Evolutionary conservation across 2,888 invertebrate species (phyloP), one percentile per base, ranked within the genome.

Genomic region (Drosophila paranaensis): DNA sequence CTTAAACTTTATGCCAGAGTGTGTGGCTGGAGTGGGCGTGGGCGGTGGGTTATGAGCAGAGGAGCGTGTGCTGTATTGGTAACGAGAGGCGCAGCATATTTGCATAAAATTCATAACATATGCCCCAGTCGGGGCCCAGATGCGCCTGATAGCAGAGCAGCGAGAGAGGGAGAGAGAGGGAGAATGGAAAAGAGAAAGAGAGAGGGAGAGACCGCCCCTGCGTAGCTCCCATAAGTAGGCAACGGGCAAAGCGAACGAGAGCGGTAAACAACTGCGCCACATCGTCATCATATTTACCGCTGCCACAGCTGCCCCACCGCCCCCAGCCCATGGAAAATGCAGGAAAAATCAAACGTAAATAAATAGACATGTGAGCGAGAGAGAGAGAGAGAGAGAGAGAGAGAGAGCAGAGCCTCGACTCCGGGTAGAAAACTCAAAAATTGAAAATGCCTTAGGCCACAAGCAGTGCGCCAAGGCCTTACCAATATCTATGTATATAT

Each of bases 91-190:
- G 68, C 60, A 75, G 67, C 60, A 71, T 81, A 84, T 85, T 82
- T 85, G 76, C 86, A 81, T 84, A 81, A 84, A 84, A 84, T 82
- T 84, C 81, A 81, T 84, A 81, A 85, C 85, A 85, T 81, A 79
- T 85, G 81, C 77, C 73, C 69, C 76, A 62, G 54, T 55, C 55
- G 55, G 40, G 16, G n/a, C 46, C 54, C 42, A 45, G 16, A 53
- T 60, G 45, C 39, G 43, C 33, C 62, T 27, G 35, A 53, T 60
- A 56, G 13, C 42, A 11, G 27, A 30, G 13, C 8, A 2, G 5
- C 4, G 13, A 20, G 50, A 20, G 48, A 20, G 10, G 1, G 30
- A 16, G 48, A 50, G 6, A 6, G 30, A 1, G 35, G 5, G 5
- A 5, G 0, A 20, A 2, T 2, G 5, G 20, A 1, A 5, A 27